Conservation (phyloP, 2,888 invertebrate genomes). For the Zaprionus bogoriensis region DNA sequence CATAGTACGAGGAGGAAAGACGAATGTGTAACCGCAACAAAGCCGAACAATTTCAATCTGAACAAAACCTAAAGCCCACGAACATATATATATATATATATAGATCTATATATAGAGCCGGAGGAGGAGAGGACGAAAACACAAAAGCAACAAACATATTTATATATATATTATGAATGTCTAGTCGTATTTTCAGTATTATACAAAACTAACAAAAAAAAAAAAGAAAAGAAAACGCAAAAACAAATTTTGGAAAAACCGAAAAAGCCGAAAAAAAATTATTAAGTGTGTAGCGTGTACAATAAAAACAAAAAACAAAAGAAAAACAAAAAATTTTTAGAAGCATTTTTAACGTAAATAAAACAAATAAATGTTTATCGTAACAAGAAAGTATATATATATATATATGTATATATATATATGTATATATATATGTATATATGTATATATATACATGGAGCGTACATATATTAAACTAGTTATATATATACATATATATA, state of each 20-base stretch:
- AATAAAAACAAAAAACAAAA: slow-evolving; percentile 58
- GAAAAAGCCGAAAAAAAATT: slow-evolving; percentile 45
- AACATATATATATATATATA: slow-evolving; percentile 44
- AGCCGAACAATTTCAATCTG: slow-evolving; percentile 73
- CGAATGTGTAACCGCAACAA: slow-evolving; percentile 27
- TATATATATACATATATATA: slow-evolving; percentile 40
- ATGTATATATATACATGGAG: slow-evolving; percentile 38
- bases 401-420: slow-evolving; percentile 45
- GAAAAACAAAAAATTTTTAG: slow-evolving; percentile 64
- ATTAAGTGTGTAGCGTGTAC: slow-evolving; percentile 76
- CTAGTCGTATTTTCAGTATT: slow-evolving; percentile 83
- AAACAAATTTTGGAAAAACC: slow-evolving; percentile 63
- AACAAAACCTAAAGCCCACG: slow-evolving; percentile 73
- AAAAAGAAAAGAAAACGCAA: slow-evolving; percentile 18
- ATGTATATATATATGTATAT: slow-evolving; percentile 32
- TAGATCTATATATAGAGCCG: slow-evolving; percentile 37
- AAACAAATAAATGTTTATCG: slow-evolving; percentile 56
- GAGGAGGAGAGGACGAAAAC: slow-evolving; percentile 27
- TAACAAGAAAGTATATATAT: slow-evolving; percentile 38
- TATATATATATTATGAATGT: slow-evolving; percentile 80
- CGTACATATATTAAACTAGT: slow-evolving; percentile 38
- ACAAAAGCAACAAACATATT: slow-evolving; percentile 64
- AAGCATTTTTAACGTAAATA: slow-evolving; percentile 72
- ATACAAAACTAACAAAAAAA: slow-evolving; percentile 61
- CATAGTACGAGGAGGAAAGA: not conserved